Percentiles rank a stretch among this genome's conserved stretches.
These are phyloP conservation scores for Scophthalmus maximus DNA, from an alignment of 2,113 vertebrate genomes.

Conservation along the genomic window DNA sequence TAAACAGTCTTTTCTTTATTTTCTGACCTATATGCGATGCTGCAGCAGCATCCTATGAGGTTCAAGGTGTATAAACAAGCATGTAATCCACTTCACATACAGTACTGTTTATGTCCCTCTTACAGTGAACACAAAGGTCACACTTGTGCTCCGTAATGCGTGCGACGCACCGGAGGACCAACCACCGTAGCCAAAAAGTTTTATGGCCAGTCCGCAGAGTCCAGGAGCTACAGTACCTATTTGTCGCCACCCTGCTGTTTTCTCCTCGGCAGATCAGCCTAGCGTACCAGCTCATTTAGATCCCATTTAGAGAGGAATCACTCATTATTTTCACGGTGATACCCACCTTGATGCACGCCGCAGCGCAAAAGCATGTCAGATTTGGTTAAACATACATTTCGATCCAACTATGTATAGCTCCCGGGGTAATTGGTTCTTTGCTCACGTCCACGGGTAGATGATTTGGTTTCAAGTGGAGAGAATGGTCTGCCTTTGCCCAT, in stretches of 20 bases:
- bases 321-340: slow-evolving; percentile 56
- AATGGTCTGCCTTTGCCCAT: slow-evolving; percentile 41
- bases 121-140: slow-evolving; percentile 51
- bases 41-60: not conserved
- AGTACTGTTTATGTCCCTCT: slow-evolving; percentile 23
- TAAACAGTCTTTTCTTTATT: slow-evolving; percentile 6
- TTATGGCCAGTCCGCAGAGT: slow-evolving; percentile 34
- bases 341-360: slow-evolving; percentile 52
- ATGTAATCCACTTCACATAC: slow-evolving; percentile 35
- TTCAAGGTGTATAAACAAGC: not conserved
- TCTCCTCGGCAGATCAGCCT: slow-evolving; percentile 32
- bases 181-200: slow-evolving; percentile 24
- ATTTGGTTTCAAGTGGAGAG: slow-evolving; percentile 34
- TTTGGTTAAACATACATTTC: slow-evolving; percentile 14
- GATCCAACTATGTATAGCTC: slow-evolving; percentile 17
- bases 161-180: slow-evolving; percentile 23
- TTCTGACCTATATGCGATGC: not conserved
- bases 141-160: slow-evolving; percentile 32
- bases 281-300: slow-evolving; percentile 52
- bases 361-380: slow-evolving; percentile 63
- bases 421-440: slow-evolving; percentile 27
- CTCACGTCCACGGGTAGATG: slow-evolving; percentile 40
- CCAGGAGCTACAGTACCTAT: slow-evolving; percentile 26
- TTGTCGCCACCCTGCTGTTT: slow-evolving; percentile 25
- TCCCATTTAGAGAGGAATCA: slow-evolving; percentile 59